Conservation (phyloP, 2,797 vertebrate species). For the Bovichtus variegatus region DNA sequence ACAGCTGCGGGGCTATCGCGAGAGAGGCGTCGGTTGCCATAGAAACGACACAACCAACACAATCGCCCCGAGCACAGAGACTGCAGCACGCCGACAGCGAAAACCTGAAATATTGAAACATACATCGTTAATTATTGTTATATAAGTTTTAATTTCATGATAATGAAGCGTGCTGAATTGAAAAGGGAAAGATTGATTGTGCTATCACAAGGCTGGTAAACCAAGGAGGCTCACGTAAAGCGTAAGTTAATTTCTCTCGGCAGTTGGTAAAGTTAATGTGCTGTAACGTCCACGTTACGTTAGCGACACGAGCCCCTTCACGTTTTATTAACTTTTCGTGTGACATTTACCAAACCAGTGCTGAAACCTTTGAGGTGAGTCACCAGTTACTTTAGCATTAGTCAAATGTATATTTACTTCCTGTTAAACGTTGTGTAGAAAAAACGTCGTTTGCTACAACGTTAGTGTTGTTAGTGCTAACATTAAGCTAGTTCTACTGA, state of each 20-base stretch:
- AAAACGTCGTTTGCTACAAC: background rate
- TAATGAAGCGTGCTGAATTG: accelerated
- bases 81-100: background rate
- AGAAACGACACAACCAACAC: constrained; percentile 63
- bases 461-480: background rate
- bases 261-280: background rate
- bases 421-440: background rate
- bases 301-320: background rate
- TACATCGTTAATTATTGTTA: background rate
- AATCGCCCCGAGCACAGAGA: background rate
- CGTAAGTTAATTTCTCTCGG: background rate
- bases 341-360: background rate
- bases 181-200: background rate
- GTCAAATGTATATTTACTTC: background rate
- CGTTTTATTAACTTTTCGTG: background rate
- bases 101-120: background rate
- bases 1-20: constrained; percentile 55
- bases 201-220: background rate
- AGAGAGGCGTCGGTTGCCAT: constrained; percentile 50
- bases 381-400: background rate
- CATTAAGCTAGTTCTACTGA: background rate
- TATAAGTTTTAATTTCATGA: background rate
- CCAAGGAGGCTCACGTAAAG: background rate
- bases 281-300: background rate
- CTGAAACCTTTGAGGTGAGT: background rate